Percentiles rank a stretch among this genome's conserved stretches.
Conservation (phyloP, 2,888 invertebrate genomes). For the Drosophila testacea region DNA sequence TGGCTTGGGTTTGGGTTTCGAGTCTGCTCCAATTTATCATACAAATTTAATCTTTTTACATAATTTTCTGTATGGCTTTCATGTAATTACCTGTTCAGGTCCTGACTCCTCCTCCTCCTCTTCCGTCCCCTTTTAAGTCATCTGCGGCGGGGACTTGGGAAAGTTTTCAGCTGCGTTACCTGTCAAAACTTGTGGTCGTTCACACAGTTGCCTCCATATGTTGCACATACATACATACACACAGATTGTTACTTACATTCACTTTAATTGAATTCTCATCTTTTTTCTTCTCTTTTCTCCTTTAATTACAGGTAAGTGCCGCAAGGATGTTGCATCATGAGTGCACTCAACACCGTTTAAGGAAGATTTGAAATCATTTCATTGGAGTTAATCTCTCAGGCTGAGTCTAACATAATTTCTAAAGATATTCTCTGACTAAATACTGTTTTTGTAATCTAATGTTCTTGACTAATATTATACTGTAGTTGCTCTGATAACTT, state of each 20-base stretch:
- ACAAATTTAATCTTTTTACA: slow-evolving; percentile 80
- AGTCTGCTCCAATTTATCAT: slow-evolving; percentile 71
- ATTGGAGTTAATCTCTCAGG: slow-evolving; percentile 3
- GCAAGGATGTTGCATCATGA: slow-evolving; percentile 10
- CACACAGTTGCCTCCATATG: slow-evolving; percentile 15
- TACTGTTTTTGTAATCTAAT: not conserved
- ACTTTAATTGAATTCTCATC: slow-evolving; percentile 26
- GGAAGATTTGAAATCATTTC: slow-evolving; percentile 1
- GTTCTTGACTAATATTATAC: no score
- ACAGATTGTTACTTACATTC: not conserved
- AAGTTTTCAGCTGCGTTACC: slow-evolving; percentile 60
- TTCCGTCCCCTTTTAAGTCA: slow-evolving; percentile 21
- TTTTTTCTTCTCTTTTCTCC: slow-evolving; percentile 15
- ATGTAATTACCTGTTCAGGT: slow-evolving; percentile 69
- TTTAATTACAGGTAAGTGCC: slow-evolving; percentile 70
- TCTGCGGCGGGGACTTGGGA: slow-evolving; percentile 48
- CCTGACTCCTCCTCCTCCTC: not conserved
- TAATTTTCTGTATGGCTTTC: slow-evolving; percentile 76
- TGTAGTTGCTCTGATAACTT: not conserved
- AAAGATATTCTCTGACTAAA: not conserved
- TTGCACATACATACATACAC: slow-evolving; percentile 3
- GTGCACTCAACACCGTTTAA: slow-evolving; percentile 1
- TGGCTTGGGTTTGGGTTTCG: slow-evolving; percentile 2
- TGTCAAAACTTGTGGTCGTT: slow-evolving; percentile 49
- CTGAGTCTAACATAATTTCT: not conserved